Evolutionary conservation across 35 echinoderm and acorn worm genomes (phyloP).

Genomic region (Amphiura filiformis): DNA sequence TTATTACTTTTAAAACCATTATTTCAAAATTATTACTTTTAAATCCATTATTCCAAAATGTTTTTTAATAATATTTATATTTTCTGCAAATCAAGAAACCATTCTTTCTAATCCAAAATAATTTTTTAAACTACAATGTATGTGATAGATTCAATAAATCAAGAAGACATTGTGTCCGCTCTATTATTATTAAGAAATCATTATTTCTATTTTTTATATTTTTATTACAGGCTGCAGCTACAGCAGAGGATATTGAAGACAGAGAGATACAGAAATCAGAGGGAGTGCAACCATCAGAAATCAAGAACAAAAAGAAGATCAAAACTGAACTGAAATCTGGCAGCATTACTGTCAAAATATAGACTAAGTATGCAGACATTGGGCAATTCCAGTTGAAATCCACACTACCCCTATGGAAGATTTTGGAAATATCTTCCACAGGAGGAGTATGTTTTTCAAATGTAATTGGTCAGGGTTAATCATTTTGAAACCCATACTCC

Average conservation of each 20-base stretch:
- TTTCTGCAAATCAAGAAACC: too few species aligned
- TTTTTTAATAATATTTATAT: too few species aligned
- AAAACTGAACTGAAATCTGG: slow-evolving; percentile 72
- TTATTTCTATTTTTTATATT: slow-evolving; percentile 9
- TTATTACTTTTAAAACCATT: too few species aligned
- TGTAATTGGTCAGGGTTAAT: too few species aligned
- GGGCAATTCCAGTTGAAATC: too few species aligned
- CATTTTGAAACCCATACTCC: too few species aligned
- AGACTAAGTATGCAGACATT: not conserved
- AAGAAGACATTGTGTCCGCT: not conserved
- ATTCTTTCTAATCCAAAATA: not conserved
- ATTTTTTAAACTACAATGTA: not conserved
- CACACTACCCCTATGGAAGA: too few species aligned
- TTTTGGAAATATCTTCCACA: too few species aligned
- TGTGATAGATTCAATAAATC: not conserved
- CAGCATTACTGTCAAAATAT: slow-evolving; percentile 64
- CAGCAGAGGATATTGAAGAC: slow-evolving; percentile 66
- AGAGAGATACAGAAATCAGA: slow-evolving; percentile 61
- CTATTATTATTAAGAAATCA: not conserved
- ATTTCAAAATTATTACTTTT: too few species aligned
- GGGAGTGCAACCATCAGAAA: slow-evolving; percentile 25
- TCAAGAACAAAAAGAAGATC: slow-evolving; percentile 56
- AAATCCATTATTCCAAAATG: too few species aligned
- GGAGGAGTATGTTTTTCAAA: too few species aligned
- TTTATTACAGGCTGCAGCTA: slow-evolving; percentile 56